Percentiles rank a stretch among this genome's conserved stretches.
phyloP scores from a whole-genome alignment of 2,888 invertebrate genomes.

The Alentia gelatinosa region DNA sequence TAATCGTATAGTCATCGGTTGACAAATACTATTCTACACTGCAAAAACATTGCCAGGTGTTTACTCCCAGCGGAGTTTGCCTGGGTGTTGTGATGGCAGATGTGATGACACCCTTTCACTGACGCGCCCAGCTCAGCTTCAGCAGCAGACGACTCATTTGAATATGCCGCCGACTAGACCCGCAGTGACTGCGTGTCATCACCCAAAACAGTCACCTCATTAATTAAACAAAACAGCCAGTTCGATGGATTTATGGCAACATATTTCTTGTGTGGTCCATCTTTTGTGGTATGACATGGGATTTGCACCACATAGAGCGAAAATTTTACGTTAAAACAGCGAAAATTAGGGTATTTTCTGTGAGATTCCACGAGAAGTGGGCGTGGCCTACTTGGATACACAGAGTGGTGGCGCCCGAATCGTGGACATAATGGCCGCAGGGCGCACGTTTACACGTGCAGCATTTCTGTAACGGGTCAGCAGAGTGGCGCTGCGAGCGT shows the following conservation, averaged over 20 bases:
- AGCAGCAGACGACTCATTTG: conserved; percentile 41
- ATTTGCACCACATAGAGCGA: neutral
- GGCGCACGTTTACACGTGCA: conserved; percentile 37
- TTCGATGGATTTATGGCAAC: no score
- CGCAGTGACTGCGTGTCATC: conserved; percentile 33
- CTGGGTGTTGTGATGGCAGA: neutral
- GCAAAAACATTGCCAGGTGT: neutral
- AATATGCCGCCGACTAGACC: conserved; percentile 33
- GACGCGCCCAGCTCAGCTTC: neutral
- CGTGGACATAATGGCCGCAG: conserved; percentile 47
- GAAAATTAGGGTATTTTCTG: neutral
- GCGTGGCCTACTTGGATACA: conserved; percentile 12
- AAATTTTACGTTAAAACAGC: neutral
- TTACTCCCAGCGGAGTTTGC: neutral
- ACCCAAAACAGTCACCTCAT: conserved; percentile 4
- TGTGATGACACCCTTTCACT: neutral
- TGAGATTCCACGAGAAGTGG: conserved; percentile 35
- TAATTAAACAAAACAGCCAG: neutral
- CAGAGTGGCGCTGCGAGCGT: conserved; percentile 25
- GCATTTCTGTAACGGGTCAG: conserved; percentile 35
- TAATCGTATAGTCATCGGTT: neutral
- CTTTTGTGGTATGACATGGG: neutral
- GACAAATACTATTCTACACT: neutral
- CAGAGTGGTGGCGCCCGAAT: neutral
- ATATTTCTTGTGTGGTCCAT: no score